Evolutionary conservation across 2,888 invertebrate genomes (phyloP).

Genomic region (Pristionchus exspectatus): DNA sequence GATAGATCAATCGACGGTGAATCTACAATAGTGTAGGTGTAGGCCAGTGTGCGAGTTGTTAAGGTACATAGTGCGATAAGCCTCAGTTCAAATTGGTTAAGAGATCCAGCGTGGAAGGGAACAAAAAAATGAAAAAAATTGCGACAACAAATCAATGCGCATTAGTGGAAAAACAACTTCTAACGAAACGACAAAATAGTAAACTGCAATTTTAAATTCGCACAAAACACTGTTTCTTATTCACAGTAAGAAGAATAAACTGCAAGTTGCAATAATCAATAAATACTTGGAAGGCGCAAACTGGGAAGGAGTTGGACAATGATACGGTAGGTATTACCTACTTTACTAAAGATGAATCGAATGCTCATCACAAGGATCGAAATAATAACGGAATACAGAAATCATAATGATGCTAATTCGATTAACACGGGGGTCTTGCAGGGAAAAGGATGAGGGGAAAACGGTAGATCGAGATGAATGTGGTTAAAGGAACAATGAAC

Average conservation of each 20-base stretch:
- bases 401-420: no score
- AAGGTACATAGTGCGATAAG: background rate
- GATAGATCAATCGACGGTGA: background rate
- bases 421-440: background rate
- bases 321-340: no score
- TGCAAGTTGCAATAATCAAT: background rate
- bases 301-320: background rate
- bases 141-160: background rate
- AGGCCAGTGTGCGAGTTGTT: background rate
- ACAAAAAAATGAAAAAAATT: background rate
- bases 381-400: background rate
- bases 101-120: slow-evolving; percentile 1
- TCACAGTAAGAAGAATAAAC: background rate
- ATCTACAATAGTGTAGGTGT: background rate
- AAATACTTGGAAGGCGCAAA: background rate
- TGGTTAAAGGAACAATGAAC: background rate
- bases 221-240: background rate
- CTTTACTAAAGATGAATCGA: no score
- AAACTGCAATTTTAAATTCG: slow-evolving; percentile 1
- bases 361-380: background rate
- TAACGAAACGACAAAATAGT: background rate
- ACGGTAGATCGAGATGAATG: background rate
- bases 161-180: background rate
- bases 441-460: background rate
- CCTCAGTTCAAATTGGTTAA: background rate